Conservation (phyloP, 2,888 invertebrate species). For the Melanargia galathea region DNA sequence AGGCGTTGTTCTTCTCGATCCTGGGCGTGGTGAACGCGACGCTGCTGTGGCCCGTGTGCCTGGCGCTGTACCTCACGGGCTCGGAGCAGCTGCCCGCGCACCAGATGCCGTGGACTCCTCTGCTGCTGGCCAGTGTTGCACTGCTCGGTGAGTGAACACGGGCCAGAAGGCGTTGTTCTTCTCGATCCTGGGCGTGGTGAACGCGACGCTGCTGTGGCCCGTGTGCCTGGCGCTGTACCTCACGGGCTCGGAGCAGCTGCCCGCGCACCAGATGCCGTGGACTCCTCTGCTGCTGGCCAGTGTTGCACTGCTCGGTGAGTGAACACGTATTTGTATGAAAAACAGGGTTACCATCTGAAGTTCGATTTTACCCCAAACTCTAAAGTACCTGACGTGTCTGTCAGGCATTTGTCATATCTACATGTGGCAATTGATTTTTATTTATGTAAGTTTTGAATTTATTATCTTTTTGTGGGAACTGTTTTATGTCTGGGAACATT, state of each 20-base stretch:
- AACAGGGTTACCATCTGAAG: too few species aligned
- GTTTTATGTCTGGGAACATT: too few species aligned
- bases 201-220: constrained; percentile 95
- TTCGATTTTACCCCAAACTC: too few species aligned
- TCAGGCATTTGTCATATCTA: too few species aligned
- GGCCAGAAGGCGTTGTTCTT: constrained; percentile 97
- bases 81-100: constrained; percentile 91
- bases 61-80: constrained; percentile 92
- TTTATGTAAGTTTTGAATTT: too few species aligned
- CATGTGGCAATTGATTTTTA: too few species aligned
- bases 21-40: constrained; percentile 94
- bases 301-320: constrained; percentile 84
- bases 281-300: constrained; percentile 90
- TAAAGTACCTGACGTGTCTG: too few species aligned
- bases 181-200: constrained; percentile 93
- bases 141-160: constrained; percentile 83
- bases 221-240: constrained; percentile 92
- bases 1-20: constrained; percentile 95
- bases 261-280: constrained; percentile 94
- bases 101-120: constrained; percentile 92
- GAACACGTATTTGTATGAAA: too few species aligned
- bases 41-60: constrained; percentile 94
- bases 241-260: constrained; percentile 92
- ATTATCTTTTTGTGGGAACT: too few species aligned
- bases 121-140: constrained; percentile 90